phyloP scores from a whole-genome alignment of 2,113 vertebrate genomes.

The Datnioides undecimradiatus region DNA sequence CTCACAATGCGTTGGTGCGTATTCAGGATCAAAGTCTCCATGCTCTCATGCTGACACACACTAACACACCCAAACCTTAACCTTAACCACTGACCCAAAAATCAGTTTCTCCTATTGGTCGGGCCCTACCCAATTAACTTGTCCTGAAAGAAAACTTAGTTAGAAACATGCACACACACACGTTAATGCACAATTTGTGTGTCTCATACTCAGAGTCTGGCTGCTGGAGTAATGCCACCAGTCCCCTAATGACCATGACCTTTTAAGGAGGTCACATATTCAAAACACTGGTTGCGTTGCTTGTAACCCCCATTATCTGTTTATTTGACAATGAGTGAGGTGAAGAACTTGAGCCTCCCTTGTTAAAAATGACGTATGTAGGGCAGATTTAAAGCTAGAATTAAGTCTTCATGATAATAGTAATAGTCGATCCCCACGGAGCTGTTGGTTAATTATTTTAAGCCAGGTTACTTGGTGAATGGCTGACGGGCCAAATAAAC shows the following conservation, averaged over 20 bases:
- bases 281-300: constrained; percentile 25
- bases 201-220: constrained; percentile 5
- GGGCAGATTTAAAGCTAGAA: constrained; percentile 30
- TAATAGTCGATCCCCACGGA: constrained; percentile 45
- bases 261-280: constrained; percentile 55
- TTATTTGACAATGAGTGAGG: constrained; percentile 58
- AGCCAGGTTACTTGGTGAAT: constrained; percentile 54
- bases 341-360: constrained; percentile 42
- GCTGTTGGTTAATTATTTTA: constrained; percentile 67
- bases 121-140: too few relatives aligned
- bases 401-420: constrained; percentile 43
- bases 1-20: too few relatives aligned
- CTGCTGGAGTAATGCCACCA: constrained; percentile 26
- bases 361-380: constrained; percentile 32
- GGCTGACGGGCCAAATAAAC: constrained; percentile 82
- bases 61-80: too few relatives aligned
- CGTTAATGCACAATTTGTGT: constrained; percentile 5
- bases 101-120: too few relatives aligned
- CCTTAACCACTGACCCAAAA: too few relatives aligned
- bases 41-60: too few relatives aligned
- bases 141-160: too few relatives aligned
- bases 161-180: constrained; percentile 3
- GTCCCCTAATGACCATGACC: constrained; percentile 47
- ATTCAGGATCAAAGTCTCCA: too few relatives aligned
- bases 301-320: constrained; percentile 35